Base-by-base conservation (phyloP, 2,797 vertebrate genomes). In the Eremophila alpestris region DNA sequence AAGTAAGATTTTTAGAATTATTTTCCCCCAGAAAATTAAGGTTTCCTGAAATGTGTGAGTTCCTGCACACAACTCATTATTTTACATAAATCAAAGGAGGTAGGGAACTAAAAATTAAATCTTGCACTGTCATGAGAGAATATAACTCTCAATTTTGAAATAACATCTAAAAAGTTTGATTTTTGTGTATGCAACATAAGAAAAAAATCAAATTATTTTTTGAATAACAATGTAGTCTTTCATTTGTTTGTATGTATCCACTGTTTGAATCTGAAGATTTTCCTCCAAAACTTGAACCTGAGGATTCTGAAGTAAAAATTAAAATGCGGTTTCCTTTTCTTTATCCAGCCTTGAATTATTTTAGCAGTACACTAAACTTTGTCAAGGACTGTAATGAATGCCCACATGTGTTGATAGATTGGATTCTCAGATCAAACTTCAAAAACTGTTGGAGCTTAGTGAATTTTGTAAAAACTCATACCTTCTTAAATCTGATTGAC, bases 401-500 rank as follows among this genome's bases (percentile, higher is more conserved):
- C 75, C 36, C 27, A 20, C 10, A 24, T 29, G 48, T 86, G 54
- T 68, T 80, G 69, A 65, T 88, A 56, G 29, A 32, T 13, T 73
- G 34, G 16, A 75, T 90, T 94, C 84, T 86, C 60, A 91, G 79
- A 65, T 78, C 69, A 75, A 73, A 78, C 87, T 95, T 87, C 79
- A 93, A 81, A 93, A 95, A 36, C 62, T 56, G 62, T 83, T 81
- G 29, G 63, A 92, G 40, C 76, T 94, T 56, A 65, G 51, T 76
- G 76, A 92, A 86, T 83, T 89, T 77, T 4, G 2, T 60, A 93
- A 93, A 93, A 88, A 59, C 68, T 91, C 91, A 71, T 89, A 95
- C 62, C 19, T 93, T 94, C 89, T 89, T 91, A 91, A 92, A 89
- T 83, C 76, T 91, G 89, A 83, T 92, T 89, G 85, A 87, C 93